Conservation (phyloP, 2,888 invertebrate species). For the Drosophila bunnanda region DNA sequence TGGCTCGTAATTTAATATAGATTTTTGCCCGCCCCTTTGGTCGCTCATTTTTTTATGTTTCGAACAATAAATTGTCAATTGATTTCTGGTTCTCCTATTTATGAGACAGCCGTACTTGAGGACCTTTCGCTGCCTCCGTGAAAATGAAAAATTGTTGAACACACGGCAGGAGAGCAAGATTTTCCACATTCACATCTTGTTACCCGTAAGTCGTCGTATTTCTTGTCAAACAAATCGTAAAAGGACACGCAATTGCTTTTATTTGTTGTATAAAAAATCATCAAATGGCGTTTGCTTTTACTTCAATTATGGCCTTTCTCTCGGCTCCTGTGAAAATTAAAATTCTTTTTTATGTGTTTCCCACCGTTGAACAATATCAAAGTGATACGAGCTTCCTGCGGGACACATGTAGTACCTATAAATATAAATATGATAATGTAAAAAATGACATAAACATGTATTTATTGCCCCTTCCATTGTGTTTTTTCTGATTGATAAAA, state of each 20-base stretch:
- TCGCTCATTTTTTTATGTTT: constrained; percentile 68
- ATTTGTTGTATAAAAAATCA: constrained; percentile 49
- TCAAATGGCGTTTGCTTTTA: constrained; percentile 65
- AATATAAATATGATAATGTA: constrained; percentile 51
- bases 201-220: constrained; percentile 15
- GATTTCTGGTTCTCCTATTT: constrained; percentile 73
- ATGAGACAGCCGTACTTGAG: constrained; percentile 44
- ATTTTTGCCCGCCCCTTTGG: constrained; percentile 49
- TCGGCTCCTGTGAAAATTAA: constrained; percentile 59
- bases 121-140: constrained; percentile 20
- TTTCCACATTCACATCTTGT: constrained; percentile 13
- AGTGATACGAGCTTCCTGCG: constrained; percentile 39
- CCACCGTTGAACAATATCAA: constrained; percentile 26
- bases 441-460: constrained; percentile 70
- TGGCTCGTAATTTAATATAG: constrained; percentile 75
- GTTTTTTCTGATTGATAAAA: constrained; percentile 80
- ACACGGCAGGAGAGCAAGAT: constrained; percentile 2
- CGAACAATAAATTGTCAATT: constrained; percentile 79
- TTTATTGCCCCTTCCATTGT: constrained; percentile 36
- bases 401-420: constrained; percentile 50
- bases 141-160: constrained; percentile 35
- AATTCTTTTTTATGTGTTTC: constrained; percentile 50
- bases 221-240: constrained; percentile 77
- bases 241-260: constrained; percentile 59
- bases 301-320: constrained; percentile 66